Evolutionary conservation across 2,888 invertebrate species (phyloP).

Genomic region (Chymomyza amoena): DNA sequence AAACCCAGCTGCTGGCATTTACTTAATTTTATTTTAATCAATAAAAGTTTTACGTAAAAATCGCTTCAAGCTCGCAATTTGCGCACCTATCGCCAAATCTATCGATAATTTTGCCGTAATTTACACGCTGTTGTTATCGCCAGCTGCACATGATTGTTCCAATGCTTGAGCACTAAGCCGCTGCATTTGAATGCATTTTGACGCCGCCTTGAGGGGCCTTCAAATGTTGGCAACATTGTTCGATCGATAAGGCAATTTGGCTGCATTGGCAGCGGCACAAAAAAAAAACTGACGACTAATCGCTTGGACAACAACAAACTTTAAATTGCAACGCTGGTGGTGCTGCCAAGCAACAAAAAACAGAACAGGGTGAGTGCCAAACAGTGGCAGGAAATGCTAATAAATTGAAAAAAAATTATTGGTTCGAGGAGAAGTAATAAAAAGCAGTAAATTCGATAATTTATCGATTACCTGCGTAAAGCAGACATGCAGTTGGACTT

Average conservation of each 20-base stretch:
- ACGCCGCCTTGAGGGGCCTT: constrained; percentile 12
- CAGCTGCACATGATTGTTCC: not conserved
- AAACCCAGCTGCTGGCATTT: constrained; percentile 3
- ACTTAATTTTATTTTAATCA: constrained; percentile 30
- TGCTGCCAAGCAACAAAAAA: constrained; percentile 54
- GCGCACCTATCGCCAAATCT: constrained; percentile 52
- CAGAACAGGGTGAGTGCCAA: constrained; percentile 23
- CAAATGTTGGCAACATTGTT: constrained; percentile 27
- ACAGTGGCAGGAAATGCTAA: not conserved
- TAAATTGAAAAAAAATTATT: not conserved
- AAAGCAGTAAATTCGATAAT: no score
- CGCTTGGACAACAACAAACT: constrained; percentile 13
- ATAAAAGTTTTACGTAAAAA: constrained; percentile 43
- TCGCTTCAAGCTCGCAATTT: constrained; percentile 41
- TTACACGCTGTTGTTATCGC: constrained; percentile 56
- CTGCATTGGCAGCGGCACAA: constrained; percentile 26
- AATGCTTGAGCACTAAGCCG: not conserved
- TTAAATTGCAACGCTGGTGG: constrained; percentile 54
- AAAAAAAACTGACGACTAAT: constrained; percentile 37
- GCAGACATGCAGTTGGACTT: no score
- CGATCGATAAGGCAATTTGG: constrained; percentile 58
- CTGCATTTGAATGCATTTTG: constrained; percentile 21
- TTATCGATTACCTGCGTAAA: no score
- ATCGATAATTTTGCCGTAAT: constrained; percentile 64
- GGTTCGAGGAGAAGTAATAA: no score